phyloP scores from a whole-genome alignment of 2,888 invertebrate species.

The Eupeodes latifasciatus region DNA sequence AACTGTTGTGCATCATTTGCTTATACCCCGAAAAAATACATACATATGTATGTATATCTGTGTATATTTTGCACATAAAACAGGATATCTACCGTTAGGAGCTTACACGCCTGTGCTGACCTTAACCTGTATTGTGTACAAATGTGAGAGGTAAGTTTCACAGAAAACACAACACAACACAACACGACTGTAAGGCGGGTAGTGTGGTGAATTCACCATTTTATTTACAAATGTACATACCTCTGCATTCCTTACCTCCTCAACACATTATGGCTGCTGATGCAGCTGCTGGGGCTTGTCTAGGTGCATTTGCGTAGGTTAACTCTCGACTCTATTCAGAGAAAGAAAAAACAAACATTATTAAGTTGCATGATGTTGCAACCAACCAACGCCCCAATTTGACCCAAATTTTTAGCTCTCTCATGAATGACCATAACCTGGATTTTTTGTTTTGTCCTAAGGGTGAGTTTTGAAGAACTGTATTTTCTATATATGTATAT shows the following conservation, averaged over 20 bases:
- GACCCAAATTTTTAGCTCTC: slow-evolving; percentile 63
- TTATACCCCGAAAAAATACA: slow-evolving; percentile 21
- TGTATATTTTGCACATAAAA: neutral
- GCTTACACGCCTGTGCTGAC: slow-evolving; percentile 57
- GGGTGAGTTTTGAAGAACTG: slow-evolving; percentile 6
- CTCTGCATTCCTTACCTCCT: neutral
- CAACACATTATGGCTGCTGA: slow-evolving; percentile 15
- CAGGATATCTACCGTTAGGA: slow-evolving; percentile 39
- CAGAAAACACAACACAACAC: neutral
- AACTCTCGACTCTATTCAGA: slow-evolving; percentile 27
- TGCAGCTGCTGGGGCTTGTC: slow-evolving; percentile 34
- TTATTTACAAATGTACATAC: neutral
- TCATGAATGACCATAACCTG: slow-evolving; percentile 70
- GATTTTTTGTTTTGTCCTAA: slow-evolving; percentile 12
- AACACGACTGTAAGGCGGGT: slow-evolving; percentile 9
- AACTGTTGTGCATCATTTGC: slow-evolving; percentile 46
- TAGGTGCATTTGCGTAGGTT: slow-evolving; percentile 72
- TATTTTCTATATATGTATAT: too few relatives aligned
- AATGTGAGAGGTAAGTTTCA: slow-evolving; percentile 1
- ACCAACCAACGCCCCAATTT: slow-evolving; percentile 72
- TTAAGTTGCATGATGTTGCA: slow-evolving; percentile 33
- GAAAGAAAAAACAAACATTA: slow-evolving; percentile 19
- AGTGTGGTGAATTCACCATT: slow-evolving; percentile 54
- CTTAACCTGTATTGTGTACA: slow-evolving; percentile 65
- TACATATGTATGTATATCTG: too few relatives aligned